Percentiles rank a stretch among this genome's conserved stretches.
phyloP scores from a whole-genome alignment of 1,140 invertebrate genomes.

The Subanguina moxae region DNA sequence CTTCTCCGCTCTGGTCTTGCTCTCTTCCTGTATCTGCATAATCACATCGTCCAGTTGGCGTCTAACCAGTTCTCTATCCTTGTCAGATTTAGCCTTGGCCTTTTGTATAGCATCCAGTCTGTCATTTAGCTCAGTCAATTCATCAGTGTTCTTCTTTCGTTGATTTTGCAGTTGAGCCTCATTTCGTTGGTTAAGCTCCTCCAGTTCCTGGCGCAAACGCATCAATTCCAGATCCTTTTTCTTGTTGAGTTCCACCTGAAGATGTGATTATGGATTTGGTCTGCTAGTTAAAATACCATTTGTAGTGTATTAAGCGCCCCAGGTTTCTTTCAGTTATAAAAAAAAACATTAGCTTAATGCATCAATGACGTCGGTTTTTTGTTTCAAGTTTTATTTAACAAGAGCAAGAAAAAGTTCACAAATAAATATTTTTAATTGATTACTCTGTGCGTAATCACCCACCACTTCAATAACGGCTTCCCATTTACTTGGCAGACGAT shows the following conservation, averaged over 20 bases:
- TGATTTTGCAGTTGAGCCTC: constrained; percentile 39
- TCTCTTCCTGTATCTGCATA: constrained; percentile 41
- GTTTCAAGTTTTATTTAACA: too few relatives aligned
- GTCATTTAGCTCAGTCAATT: constrained; percentile 37
- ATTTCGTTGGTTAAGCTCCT: constrained; percentile 50
- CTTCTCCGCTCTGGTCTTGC: constrained; percentile 33
- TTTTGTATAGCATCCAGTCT: constrained; percentile 35
- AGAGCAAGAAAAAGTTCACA: too few relatives aligned
- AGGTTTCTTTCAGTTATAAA: too few relatives aligned
- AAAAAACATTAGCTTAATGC: too few relatives aligned
- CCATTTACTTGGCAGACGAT: too few relatives aligned
- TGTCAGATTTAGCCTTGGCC: constrained; percentile 39
- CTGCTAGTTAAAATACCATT: too few relatives aligned
- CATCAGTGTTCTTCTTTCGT: constrained; percentile 43
- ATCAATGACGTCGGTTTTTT: too few relatives aligned
- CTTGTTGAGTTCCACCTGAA: constrained; percentile 38
- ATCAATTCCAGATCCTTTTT: constrained; percentile 48
- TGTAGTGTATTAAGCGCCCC: too few relatives aligned
- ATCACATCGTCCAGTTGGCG: constrained; percentile 46
- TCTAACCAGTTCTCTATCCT: constrained; percentile 40
- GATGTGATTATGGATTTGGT: too few relatives aligned
- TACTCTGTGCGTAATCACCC: too few relatives aligned
- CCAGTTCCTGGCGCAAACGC: constrained; percentile 48
- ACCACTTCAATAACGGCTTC: too few relatives aligned
- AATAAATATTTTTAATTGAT: too few relatives aligned